phyloP scores from a whole-genome alignment of 2,113 vertebrate genomes.

The Okapia johnstoni region DNA sequence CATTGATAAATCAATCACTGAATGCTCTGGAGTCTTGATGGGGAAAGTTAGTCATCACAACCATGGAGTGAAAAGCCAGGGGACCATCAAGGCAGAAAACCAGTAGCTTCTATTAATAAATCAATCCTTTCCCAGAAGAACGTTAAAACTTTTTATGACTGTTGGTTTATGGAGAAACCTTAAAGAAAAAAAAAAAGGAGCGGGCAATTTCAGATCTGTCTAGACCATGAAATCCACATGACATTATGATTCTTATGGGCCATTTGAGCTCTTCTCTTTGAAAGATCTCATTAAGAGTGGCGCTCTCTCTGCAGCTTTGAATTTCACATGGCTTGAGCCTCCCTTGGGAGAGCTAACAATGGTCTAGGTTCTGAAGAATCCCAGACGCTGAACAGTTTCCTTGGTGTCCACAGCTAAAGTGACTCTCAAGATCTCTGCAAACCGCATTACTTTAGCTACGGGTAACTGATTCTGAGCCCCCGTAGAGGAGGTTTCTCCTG shows the following conservation, averaged over 20 bases:
- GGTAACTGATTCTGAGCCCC: background rate
- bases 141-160: conserved; percentile 63
- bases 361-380: conserved; percentile 53
- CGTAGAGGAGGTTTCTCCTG: conserved; percentile 16
- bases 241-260: conserved; percentile 80
- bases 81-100: conserved; percentile 50
- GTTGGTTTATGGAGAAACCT: conserved; percentile 60
- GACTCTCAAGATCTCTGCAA: conserved; percentile 69
- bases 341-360: conserved; percentile 80
- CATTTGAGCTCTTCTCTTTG: conserved; percentile 74
- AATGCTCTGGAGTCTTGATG: conserved; percentile 59
- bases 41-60: conserved; percentile 35
- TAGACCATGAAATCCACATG: conserved; percentile 83
- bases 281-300: conserved; percentile 78
- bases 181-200: conserved; percentile 2
- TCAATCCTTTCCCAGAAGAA: conserved; percentile 70
- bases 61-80: conserved; percentile 9
- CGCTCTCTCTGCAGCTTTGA: conserved; percentile 75
- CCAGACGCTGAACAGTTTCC: conserved; percentile 65
- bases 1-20: conserved; percentile 45
- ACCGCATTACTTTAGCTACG: conserved; percentile 73
- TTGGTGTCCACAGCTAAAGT: conserved; percentile 69
- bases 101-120: conserved; percentile 73
- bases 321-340: conserved; percentile 74
- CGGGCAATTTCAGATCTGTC: conserved; percentile 76